Conservation (phyloP, 35 echinoderm and acorn worm genomes). For the Stichopus chloronotus region DNA sequence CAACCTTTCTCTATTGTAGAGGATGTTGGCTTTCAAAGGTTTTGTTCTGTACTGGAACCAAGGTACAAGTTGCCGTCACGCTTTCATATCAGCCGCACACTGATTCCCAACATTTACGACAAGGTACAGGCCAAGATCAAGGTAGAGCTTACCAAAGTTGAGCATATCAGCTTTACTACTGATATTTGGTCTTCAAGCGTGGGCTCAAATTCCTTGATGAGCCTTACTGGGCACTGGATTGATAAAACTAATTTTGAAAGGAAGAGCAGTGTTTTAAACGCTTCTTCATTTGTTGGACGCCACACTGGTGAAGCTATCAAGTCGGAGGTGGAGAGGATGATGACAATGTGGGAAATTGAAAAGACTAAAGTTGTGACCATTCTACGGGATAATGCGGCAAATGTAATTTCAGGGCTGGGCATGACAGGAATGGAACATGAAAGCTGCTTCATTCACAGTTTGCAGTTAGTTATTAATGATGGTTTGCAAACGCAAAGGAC, state of each 20-base stretch:
- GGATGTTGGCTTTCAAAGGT: slow-evolving; percentile 15
- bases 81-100: background rate
- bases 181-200: slow-evolving; percentile 36
- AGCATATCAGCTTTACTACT: slow-evolving; percentile 7
- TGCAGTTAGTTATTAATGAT: slow-evolving; percentile 11
- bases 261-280: background rate
- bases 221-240: too few relatives aligned
- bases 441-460: slow-evolving; percentile 9
- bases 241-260: background rate
- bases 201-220: slow-evolving; percentile 27
- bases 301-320: background rate
- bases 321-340: background rate
- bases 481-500: background rate
- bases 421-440: background rate
- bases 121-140: background rate
- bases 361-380: too few relatives aligned
- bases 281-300: background rate
- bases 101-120: slow-evolving; percentile 15
- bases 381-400: slow-evolving; percentile 11
- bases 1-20: background rate
- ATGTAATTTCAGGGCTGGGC: too few relatives aligned
- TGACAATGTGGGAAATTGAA: background rate
- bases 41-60: background rate
- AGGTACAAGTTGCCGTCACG: slow-evolving; percentile 5
- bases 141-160: background rate